Conservation (phyloP, 2,888 invertebrate genomes). For the Esperia sulphurella region DNA sequence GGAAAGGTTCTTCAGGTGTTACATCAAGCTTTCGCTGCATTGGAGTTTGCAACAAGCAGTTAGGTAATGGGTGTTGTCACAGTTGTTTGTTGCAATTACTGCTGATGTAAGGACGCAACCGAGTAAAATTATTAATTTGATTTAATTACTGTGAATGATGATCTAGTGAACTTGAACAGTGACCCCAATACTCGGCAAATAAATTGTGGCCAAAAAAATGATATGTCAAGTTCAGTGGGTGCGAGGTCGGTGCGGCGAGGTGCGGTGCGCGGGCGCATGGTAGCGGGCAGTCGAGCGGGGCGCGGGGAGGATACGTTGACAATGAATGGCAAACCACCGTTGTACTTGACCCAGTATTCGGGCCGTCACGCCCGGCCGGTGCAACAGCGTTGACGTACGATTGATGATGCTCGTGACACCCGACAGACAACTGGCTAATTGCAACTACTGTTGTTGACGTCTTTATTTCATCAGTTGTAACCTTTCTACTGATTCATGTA, state of each 20-base stretch:
- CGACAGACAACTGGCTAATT: constrained; percentile 10
- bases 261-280: constrained; percentile 22
- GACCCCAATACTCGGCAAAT: constrained; percentile 43
- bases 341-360: constrained; percentile 77
- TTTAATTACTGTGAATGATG: constrained; percentile 1
- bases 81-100: constrained; percentile 62
- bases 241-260: constrained; percentile 49
- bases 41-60: constrained; percentile 51
- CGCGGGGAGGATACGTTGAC: constrained; percentile 45
- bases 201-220: constrained; percentile 52
- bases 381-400: constrained; percentile 42
- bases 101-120: constrained; percentile 52
- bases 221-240: constrained; percentile 73
- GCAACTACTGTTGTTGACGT: constrained; percentile 5
- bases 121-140: constrained; percentile 9
- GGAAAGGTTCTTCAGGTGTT: constrained; percentile 37
- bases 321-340: constrained; percentile 77
- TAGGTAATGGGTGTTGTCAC: constrained; percentile 72
- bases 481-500: background rate
- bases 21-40: constrained; percentile 55
- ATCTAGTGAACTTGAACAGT: constrained; percentile 3
- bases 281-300: constrained; percentile 22
- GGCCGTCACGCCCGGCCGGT: constrained; percentile 24
- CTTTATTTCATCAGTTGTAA: constrained; percentile 1
- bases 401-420: constrained; percentile 52